Conservation (phyloP, 2,113 vertebrate genomes). For the Natator depressus region DNA sequence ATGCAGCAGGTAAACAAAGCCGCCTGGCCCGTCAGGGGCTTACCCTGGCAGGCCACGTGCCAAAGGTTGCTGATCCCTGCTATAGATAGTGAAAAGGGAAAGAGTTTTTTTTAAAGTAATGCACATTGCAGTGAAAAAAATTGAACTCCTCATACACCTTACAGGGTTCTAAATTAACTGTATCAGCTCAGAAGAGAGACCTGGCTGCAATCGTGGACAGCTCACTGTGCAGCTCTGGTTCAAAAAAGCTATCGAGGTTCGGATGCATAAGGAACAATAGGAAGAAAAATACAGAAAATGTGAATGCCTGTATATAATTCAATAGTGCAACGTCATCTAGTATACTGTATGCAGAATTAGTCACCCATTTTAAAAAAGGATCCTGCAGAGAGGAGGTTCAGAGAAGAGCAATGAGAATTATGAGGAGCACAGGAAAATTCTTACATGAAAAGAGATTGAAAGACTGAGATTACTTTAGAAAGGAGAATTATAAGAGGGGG, state of each 20-base stretch:
- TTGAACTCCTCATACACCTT: background rate
- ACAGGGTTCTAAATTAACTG: background rate
- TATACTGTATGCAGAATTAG: background rate
- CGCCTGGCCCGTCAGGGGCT: too few species aligned
- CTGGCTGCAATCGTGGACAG: background rate
- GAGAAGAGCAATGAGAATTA: background rate
- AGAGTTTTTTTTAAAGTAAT: background rate
- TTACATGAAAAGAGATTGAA: background rate
- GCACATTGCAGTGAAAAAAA: background rate
- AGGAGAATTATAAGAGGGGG: background rate
- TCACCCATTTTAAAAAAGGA: background rate
- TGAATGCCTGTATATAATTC: background rate
- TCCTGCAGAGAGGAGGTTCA: background rate
- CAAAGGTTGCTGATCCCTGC: too few species aligned
- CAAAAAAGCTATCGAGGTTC: background rate
- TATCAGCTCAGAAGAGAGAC: background rate
- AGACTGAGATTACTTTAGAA: background rate
- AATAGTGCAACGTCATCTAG: background rate
- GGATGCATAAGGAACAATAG: background rate
- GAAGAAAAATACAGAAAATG: background rate
- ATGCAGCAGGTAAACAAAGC: too few species aligned
- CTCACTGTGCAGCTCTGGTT: background rate
- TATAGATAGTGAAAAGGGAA: too few species aligned
- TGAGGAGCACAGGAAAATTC: too few species aligned
- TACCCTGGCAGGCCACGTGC: too few species aligned